Base-by-base conservation (phyloP, 1,140 invertebrate species). In the Augochlora pura region DNA sequence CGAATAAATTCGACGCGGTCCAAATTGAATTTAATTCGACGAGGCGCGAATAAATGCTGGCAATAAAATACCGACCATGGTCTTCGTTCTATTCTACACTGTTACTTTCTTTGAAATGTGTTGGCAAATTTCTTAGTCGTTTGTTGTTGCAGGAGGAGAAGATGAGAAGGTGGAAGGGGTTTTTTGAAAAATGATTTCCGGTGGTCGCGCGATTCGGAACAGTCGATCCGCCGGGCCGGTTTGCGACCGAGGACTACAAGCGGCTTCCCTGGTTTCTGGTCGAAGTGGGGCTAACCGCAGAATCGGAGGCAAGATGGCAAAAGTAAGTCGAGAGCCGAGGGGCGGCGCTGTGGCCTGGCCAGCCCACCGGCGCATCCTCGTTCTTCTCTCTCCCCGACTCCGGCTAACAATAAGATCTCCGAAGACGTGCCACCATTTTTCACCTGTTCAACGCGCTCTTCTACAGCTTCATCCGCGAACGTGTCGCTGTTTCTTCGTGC, bases 281-380 rank as follows among this genome's bases (percentile, higher is more conserved):
- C 87, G 88, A 91, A 90, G 86, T 88, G 88, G 88, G 89, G 90
- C 89, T 91, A 90, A 92, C 92, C 92, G 84, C 92, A 91, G 82
- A 91, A 91, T 90, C 87, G 82, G 86, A 88, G 87, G 89, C 88
- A 92, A 91, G 91, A 92, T 92, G 91, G 90, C 90, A 91, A 92
- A 92, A 91, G 91, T 90, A 92, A 91, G 86, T 91, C 87, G 89
- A 89, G 88, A 87, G 85, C 85, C 84, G 88, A 89, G 89, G 90
- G 92, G 92, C 92, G 92, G 91, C 84, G 86, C 91, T 92, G 89
- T 67, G 89, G 87, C 88, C 84, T 88, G 90, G 88, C 90, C 91
- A 85, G 88, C 92, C 92, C 90, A 91, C 90, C 80, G 71, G 90
- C 88, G 88, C 90, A 90, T 91, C 88, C 90, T 90, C 90, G 82